A percentile compares a stretch with the other conserved stretches of the same genome.
These are phyloP conservation scores for Palythoa grandis DNA, from an alignment of 92 coral and sea anemone species.

Conservation along the genomic window DNA sequence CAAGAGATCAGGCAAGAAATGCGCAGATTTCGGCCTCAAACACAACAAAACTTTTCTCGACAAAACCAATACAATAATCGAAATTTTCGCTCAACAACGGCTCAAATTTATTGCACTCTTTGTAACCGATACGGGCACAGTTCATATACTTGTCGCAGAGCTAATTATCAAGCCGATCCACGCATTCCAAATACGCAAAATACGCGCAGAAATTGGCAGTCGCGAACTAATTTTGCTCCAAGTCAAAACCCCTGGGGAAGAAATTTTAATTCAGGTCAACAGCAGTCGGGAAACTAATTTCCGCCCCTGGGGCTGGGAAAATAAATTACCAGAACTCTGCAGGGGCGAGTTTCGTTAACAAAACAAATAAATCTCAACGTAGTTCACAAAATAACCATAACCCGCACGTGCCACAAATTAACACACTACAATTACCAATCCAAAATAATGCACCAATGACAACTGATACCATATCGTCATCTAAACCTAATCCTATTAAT, in stretches of 20 bases:
- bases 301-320: conserved; percentile 21
- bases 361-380: neutral
- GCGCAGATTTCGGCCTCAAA: neutral
- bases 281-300: neutral
- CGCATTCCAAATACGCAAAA: neutral
- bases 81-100: neutral
- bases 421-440: neutral
- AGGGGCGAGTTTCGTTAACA: neutral
- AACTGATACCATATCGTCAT: neutral
- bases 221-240: neutral
- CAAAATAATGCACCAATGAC: neutral
- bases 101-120: neutral
- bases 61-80: neutral
- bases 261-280: neutral
- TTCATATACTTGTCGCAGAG: neutral
- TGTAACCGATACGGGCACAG: neutral
- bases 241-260: neutral
- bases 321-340: neutral
- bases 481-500: neutral
- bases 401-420: neutral
- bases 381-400: neutral
- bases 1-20: neutral
- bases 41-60: neutral
- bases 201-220: neutral
- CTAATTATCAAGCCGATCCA: neutral